Evolutionary conservation across 1,140 invertebrate species (phyloP).

Genomic region (Drosophila rufa): DNA sequence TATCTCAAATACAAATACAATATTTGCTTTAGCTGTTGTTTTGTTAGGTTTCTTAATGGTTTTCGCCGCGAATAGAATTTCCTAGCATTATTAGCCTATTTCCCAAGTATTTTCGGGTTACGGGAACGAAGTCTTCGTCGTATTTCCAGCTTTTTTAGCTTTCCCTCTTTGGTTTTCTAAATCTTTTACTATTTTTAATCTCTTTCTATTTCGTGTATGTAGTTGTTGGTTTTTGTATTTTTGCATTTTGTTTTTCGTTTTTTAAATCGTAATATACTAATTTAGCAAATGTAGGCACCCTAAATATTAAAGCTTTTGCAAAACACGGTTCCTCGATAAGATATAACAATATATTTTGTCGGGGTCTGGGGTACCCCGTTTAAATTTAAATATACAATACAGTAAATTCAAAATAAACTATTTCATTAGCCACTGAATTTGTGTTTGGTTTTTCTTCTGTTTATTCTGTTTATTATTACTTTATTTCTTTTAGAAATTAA

Average conservation of each 20-base stretch:
- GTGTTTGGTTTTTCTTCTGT: conserved; percentile 10
- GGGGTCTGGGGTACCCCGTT: conserved; percentile 15
- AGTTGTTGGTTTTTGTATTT: conserved; percentile 10
- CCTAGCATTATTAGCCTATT: conserved; percentile 8
- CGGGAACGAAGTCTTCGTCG: conserved; percentile 3
- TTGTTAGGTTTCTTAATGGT: conserved; percentile 13
- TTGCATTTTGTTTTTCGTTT: conserved; percentile 21
- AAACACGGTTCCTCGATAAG: conserved; percentile 84
- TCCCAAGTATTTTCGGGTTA: conserved; percentile 6
- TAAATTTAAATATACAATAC: conserved; percentile 79
- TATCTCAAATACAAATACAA: conserved; percentile 73
- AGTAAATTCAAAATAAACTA: conserved; percentile 81
- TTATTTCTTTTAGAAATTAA: conserved; percentile 67
- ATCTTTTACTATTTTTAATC: conserved; percentile 1
- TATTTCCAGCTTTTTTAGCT: neutral
- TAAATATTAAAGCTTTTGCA: conserved; percentile 85
- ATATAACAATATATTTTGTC: conserved; percentile 77
- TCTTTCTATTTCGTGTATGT: conserved; percentile 34
- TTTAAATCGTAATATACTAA: conserved; percentile 83
- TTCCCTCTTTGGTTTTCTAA: neutral
- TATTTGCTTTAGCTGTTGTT: conserved; percentile 41
- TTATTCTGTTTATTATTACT: conserved; percentile 23
- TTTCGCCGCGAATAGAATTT: conserved; percentile 21
- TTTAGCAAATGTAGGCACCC: conserved; percentile 85
- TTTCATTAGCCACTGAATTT: conserved; percentile 61